A percentile compares a stretch with the other conserved stretches of the same genome.
phyloP scores from a whole-genome alignment of 2,888 invertebrate species.

The Drosophila cognata region DNA sequence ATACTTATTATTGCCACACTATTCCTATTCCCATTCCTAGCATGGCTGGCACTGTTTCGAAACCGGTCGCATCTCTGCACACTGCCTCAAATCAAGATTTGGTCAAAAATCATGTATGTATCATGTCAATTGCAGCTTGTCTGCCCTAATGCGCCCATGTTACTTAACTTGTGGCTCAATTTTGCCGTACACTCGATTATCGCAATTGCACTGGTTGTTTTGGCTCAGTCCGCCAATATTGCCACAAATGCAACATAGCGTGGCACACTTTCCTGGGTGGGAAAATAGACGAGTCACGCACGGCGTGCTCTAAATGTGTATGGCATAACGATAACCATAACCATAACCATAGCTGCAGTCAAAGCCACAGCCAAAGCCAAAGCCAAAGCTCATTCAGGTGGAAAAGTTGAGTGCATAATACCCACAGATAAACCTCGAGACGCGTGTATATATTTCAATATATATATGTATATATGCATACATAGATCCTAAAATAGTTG shows the following conservation, averaged over 20 bases:
- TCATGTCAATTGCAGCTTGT: background rate
- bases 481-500: background rate
- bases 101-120: background rate
- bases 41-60: background rate
- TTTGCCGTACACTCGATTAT: constrained; percentile 8
- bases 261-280: constrained; percentile 37
- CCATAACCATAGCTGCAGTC: background rate
- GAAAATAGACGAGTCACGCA: constrained; percentile 70
- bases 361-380: background rate
- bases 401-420: constrained; percentile 67
- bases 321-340: constrained; percentile 45
- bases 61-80: background rate
- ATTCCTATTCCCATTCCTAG: background rate
- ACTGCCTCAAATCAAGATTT: background rate
- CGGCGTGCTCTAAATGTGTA: constrained; percentile 51
- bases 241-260: constrained; percentile 41
- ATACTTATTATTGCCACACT: background rate
- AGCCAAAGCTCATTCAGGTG: constrained; percentile 43
- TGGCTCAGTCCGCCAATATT: constrained; percentile 38
- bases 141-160: constrained; percentile 16
- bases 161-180: constrained; percentile 22
- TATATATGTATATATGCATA: background rate
- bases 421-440: constrained; percentile 23
- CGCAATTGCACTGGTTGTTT: background rate
- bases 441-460: constrained; percentile 15